Conservation (phyloP, 2,113 vertebrate genomes). For the Laterallus jamaicensis region DNA sequence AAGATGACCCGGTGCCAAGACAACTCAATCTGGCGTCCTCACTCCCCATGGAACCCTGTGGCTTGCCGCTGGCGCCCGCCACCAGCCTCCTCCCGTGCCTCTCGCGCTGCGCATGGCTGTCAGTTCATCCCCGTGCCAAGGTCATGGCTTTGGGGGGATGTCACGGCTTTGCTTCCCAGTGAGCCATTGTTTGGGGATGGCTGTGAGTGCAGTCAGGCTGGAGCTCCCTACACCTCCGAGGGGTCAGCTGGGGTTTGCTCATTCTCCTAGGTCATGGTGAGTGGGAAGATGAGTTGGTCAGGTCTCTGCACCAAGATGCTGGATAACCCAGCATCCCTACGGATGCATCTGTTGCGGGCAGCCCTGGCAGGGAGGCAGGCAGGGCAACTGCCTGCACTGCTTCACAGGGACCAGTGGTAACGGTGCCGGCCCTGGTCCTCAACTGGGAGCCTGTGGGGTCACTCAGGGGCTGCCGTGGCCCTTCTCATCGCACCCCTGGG, state of each 20-base stretch:
- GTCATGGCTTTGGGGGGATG: rapidly evolving
- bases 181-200: neutral
- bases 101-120: rapidly evolving
- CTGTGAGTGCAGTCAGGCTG: neutral
- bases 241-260: neutral
- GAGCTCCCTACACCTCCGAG: neutral
- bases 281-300: neutral
- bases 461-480: neutral
- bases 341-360: neutral
- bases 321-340: neutral
- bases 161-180: neutral
- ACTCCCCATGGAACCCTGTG: neutral
- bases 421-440: rapidly evolving
- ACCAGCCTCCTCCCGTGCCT: rapidly evolving
- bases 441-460: rapidly evolving
- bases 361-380: neutral
- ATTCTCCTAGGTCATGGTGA: neutral
- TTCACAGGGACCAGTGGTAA: rapidly evolving
- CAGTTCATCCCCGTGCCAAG: rapidly evolving
- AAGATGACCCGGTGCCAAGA: slow-evolving; percentile 39
- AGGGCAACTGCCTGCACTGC: neutral
- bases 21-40: neutral
- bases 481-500: neutral
- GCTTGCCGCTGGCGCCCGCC: rapidly evolving
- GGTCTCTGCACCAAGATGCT: neutral